Base-by-base conservation (phyloP, 92 coral and sea anemone species). In the Meandrina meandrites region DNA sequence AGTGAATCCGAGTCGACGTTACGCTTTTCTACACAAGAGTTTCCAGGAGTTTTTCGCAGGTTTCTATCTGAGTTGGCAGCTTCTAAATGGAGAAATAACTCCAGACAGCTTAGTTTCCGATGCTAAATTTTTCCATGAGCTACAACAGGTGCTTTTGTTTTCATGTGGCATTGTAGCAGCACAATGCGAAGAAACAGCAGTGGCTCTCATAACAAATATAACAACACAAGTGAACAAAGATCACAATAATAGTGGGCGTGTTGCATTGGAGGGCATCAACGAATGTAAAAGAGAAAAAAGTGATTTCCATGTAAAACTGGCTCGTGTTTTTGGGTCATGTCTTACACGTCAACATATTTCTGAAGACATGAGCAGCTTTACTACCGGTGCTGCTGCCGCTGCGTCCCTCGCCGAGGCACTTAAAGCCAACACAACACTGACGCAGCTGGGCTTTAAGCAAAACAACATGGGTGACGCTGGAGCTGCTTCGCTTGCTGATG, bases 31-130 rank as follows among this genome's bases (percentile, higher is more conserved):
- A 36, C 91, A 89, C 84, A 84, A 78, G 37, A 67, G 88, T 47
- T 84, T 88, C 36, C 91, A 88, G 45, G 88, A 88, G n/a, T 64
- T 75, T 31, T 77, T 88, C 4, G 88, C 91, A 0, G 88, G 79
- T 24, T 84, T 30, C 7, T 57, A 80, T 21, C 18, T 80, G 32
- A 57, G 81, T 50, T 77, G 81, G 17, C 40, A 77, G 62, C 57
- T 77, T 45, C 24, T 45, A 0, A 50, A 19, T 31, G 21, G 48
- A 17, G 60, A 77, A 48, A 48, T 50, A 18, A 77, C 35, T 27
- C 62, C 35, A 21, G 81, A 77, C n/a, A 28, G 9, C 14, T 28
- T 48, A 50, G 62, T 77, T 27, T 27, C 81, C 47, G 81, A 77
- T 42, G 2, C 3, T 3, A 77, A 5, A 0, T 48, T 27, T 50